Evolutionary conservation across 2,797 vertebrate genomes (phyloP).

Genomic region (Catharus ustulatus): DNA sequence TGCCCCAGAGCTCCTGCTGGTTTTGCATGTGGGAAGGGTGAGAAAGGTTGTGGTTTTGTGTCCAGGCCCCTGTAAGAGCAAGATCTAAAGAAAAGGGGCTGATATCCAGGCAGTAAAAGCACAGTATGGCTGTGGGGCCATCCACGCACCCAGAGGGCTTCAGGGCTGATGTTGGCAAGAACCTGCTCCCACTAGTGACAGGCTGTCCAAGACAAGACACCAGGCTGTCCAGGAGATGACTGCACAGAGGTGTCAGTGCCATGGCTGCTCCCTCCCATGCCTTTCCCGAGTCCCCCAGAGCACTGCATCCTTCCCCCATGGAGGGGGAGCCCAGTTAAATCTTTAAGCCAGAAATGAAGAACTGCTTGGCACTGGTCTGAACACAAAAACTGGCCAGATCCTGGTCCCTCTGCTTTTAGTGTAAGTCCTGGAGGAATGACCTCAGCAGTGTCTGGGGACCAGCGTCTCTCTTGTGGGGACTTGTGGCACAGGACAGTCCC

Average conservation of each 20-base stretch:
- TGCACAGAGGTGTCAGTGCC: neutral
- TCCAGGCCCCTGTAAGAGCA: neutral
- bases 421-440: neutral
- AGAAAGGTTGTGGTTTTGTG: rapidly evolving
- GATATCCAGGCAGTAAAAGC: neutral
- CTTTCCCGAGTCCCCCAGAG: neutral
- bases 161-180: neutral
- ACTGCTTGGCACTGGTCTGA: neutral
- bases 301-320: rapidly evolving
- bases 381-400: neutral
- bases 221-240: neutral
- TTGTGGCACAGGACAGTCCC: rapidly evolving
- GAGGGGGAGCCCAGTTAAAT: rapidly evolving
- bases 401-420: neutral
- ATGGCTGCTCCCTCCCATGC: neutral
- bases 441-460: neutral
- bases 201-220: neutral
- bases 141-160: neutral
- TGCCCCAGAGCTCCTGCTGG: neutral
- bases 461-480: rapidly evolving
- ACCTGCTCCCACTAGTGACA: neutral
- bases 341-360: neutral
- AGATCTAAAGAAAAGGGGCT: neutral
- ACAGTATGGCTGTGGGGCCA: neutral
- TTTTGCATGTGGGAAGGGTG: neutral